phyloP scores from a whole-genome alignment of 2,888 invertebrate genomes.

The Rambutsinella grinnellia region DNA sequence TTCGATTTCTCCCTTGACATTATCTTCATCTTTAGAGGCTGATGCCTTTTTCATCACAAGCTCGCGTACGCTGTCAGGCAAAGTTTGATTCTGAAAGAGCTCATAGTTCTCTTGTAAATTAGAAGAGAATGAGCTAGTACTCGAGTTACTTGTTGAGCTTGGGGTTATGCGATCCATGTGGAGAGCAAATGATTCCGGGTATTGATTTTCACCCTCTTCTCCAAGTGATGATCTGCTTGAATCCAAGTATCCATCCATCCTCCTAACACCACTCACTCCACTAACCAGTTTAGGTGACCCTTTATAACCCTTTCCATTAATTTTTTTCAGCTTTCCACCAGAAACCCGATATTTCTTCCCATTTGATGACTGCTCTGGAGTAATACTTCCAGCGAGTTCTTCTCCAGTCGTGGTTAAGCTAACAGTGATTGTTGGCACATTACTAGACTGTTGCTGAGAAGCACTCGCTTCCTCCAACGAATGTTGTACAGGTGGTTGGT shows the following conservation, averaged over 20 bases:
- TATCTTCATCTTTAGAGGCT: too few species aligned
- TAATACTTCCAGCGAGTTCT: background rate
- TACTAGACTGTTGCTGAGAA: background rate
- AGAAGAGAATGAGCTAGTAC: conserved; percentile 52
- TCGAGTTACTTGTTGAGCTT: conserved; percentile 49
- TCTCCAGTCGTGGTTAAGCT: conserved; percentile 25
- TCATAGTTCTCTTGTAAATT: conserved; percentile 61
- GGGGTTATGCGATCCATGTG: conserved; percentile 46
- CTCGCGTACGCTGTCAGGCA: conserved; percentile 32
- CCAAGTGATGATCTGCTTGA: conserved; percentile 1
- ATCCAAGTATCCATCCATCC: conserved; percentile 44
- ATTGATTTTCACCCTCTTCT: background rate
- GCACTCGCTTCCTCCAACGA: conserved; percentile 18
- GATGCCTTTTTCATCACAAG: background rate
- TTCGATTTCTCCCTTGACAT: too few species aligned
- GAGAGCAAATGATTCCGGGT: conserved; percentile 35
- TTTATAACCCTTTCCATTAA: background rate
- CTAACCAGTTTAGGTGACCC: background rate
- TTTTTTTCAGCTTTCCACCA: background rate
- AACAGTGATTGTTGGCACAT: conserved; percentile 38
- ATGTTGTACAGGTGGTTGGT: conserved; percentile 47
- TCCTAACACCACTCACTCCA: background rate
- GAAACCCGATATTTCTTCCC: conserved; percentile 15
- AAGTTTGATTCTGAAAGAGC: conserved; percentile 51
- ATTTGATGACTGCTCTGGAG: background rate